These are phyloP conservation scores for Gallinago jamesoni DNA, from an alignment of 2,113 vertebrate genomes.

Conservation along the genomic window DNA sequence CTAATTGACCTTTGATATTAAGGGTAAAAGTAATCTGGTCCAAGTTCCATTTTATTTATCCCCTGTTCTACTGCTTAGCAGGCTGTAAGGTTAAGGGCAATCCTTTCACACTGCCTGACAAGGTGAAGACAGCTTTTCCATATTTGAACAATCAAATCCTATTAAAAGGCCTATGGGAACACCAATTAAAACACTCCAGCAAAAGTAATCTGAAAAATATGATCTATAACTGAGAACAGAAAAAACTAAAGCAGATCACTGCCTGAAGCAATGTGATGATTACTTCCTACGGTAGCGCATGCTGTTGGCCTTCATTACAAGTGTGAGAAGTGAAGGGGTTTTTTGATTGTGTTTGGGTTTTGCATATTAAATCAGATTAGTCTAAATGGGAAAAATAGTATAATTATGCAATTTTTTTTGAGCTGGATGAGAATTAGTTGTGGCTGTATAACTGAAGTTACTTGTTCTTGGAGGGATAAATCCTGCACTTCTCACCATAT, in stretches of 20 bases:
- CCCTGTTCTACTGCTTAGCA: slow-evolving; percentile 45
- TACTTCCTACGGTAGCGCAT: neutral
- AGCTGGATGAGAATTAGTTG: neutral
- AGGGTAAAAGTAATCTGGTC: neutral
- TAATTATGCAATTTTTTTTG: neutral
- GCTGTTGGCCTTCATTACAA: slow-evolving; percentile 52
- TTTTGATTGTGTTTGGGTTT: slow-evolving; percentile 44
- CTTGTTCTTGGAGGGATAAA: neutral
- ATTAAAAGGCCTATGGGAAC: slow-evolving; percentile 60
- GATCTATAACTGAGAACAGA: slow-evolving; percentile 53
- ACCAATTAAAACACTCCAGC: slow-evolving; percentile 63
- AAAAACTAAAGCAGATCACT: slow-evolving; percentile 10
- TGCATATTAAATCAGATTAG: slow-evolving; percentile 48
- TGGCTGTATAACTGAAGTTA: neutral
- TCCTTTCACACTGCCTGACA: slow-evolving; percentile 9
- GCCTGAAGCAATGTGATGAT: neutral
- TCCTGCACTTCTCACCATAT: neutral
- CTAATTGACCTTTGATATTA: neutral
- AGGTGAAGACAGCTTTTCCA: slow-evolving; percentile 10
- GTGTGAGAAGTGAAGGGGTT: neutral
- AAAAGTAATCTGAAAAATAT: slow-evolving; percentile 67
- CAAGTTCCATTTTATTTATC: slow-evolving; percentile 5
- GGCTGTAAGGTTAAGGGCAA: slow-evolving; percentile 24
- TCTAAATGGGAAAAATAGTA: slow-evolving; percentile 45
- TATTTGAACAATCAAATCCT: slow-evolving; percentile 61